Base-by-base conservation (phyloP, 2,797 vertebrate genomes). In the Nannoperca obscura region DNA sequence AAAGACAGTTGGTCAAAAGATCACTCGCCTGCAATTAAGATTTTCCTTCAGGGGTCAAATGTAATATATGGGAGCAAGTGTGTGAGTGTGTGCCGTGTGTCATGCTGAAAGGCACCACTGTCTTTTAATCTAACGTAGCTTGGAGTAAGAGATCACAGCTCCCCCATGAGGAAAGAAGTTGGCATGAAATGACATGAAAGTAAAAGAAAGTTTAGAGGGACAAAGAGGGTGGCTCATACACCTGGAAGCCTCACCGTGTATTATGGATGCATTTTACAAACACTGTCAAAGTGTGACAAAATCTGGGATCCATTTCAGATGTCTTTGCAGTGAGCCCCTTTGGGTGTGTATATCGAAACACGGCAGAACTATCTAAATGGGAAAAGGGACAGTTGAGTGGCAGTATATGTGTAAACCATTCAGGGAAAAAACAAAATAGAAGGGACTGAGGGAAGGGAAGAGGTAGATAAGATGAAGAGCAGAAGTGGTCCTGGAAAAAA, bases 21-120 rank as follows among this genome's bases (percentile, higher is more conserved):
- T 85, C 78, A 76, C 20, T 71, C 63, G 73, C 63, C 71, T 80
- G 70, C 81, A 93, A 93, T 93, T 91, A 92, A 89, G 73, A 81
- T 84, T 82, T 89, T 44, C 73, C 72, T 84, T 71, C 57, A 78
- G 55, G 81, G 87, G 87, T 92, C 88, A 91, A 83, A 85, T 58
- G 67, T 83, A 81, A 86, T 79, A 74, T 75, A 59, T 64, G 82
- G 78, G 59, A 60, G 54, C 62, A 1, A 52, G 53, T 59, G 82
- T 80, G 66, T 3, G 64, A 64, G 63, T 47, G 84, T 72, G 58
- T 20, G 71, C 27, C 36, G 44, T 27, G 71, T 78, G 74, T 65
- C 57, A 59, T 17, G 58, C 63, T 61, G 38, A 3, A 34, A 71
- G 30, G 44, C 17, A 57, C 42, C 71, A 40, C 60, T 9, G 7